These are phyloP conservation scores for Corvus hawaiiensis DNA, from an alignment of 2,113 vertebrate genomes.

Conservation along the genomic window DNA sequence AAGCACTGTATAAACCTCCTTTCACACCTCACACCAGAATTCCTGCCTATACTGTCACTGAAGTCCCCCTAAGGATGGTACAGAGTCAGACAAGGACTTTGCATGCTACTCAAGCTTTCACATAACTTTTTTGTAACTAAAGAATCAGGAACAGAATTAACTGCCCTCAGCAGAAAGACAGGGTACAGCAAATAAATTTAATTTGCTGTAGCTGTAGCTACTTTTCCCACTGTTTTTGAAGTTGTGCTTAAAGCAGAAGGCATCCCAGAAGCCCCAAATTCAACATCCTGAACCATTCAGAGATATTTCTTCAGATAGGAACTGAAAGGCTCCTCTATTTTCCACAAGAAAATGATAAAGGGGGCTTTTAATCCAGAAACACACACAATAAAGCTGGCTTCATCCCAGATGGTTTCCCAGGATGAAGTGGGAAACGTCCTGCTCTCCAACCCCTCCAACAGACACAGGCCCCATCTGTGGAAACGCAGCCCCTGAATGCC, in stretches of 20 bases:
- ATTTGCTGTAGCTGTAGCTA: neutral
- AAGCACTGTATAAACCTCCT: neutral
- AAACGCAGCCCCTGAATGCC: neutral
- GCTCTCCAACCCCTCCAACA: neutral
- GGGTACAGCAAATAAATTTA: neutral
- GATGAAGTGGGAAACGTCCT: rapidly evolving
- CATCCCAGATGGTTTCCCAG: neutral
- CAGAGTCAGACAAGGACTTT: neutral
- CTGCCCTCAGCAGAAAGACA: neutral
- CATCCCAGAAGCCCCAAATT: neutral
- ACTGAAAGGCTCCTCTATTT: neutral
- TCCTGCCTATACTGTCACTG: neutral
- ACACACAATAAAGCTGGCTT: neutral
- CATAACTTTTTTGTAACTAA: neutral
- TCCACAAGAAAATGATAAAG: neutral
- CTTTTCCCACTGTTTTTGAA: neutral
- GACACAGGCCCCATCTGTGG: neutral
- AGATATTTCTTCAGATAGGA: neutral
- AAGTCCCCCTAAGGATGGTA: neutral
- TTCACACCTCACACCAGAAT: neutral
- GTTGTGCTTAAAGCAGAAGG: neutral
- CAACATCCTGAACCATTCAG: neutral
- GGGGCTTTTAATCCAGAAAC: neutral
- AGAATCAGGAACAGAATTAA: neutral
- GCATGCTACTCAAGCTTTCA: neutral